Conservation (phyloP, 2,113 vertebrate species). For the Junco hyemalis region DNA sequence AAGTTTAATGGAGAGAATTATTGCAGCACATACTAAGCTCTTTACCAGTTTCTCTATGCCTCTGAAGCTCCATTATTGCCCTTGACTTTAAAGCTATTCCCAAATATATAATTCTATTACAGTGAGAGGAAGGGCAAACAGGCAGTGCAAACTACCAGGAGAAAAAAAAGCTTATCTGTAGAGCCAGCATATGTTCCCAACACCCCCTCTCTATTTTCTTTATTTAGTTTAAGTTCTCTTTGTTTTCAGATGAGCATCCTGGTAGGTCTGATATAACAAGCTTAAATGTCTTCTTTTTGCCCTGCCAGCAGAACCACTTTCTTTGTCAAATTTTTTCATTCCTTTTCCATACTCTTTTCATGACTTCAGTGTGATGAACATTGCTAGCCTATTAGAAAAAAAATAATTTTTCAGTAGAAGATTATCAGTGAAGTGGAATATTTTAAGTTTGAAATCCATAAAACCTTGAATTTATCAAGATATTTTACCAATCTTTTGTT, state of each 20-base stretch:
- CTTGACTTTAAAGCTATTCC: background rate
- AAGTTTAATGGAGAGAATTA: background rate
- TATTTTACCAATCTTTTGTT: background rate
- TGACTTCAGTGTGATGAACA: background rate
- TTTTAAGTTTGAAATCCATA: conserved; percentile 30
- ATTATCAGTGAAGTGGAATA: background rate
- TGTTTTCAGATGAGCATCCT: background rate
- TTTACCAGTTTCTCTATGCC: background rate
- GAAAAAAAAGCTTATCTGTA: background rate
- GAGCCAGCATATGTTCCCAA: background rate
- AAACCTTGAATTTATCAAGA: background rate
- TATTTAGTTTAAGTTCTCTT: background rate
- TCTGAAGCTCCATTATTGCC: background rate
- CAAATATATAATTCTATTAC: background rate
- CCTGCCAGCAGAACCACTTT: background rate
- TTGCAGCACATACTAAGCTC: background rate
- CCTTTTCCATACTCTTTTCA: background rate
- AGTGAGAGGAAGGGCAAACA: background rate
- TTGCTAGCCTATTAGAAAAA: background rate
- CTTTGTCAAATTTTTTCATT: background rate
- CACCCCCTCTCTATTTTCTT: background rate
- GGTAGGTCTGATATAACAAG: background rate
- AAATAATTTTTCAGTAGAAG: background rate
- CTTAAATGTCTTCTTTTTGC: background rate
- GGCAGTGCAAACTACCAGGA: background rate